phyloP scores from a whole-genome alignment of 2,797 vertebrate genomes.

The Microhierax caerulescens region DNA sequence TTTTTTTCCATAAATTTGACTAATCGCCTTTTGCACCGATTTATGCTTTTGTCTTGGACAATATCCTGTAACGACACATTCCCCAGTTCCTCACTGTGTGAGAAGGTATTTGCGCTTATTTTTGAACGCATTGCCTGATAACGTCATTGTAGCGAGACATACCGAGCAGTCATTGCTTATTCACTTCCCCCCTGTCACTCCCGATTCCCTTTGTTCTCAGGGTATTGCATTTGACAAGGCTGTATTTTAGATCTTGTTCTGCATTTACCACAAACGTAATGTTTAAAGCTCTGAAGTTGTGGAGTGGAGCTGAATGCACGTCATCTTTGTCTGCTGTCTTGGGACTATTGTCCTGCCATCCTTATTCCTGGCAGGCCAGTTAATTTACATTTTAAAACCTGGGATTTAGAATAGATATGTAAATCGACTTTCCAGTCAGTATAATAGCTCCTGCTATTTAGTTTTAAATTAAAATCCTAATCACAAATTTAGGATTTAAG shows the following conservation, averaged over 20 bases:
- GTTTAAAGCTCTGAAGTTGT: not conserved
- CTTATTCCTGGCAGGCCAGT: not conserved
- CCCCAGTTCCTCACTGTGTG: not conserved
- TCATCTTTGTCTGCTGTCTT: not conserved
- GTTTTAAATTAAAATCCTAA: not conserved
- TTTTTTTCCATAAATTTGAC: not conserved
- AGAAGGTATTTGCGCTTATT: not conserved
- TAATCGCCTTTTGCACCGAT: not conserved
- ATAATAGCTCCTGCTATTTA: not conserved
- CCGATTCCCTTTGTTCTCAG: not conserved
- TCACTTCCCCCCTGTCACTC: slow-evolving; percentile 21
- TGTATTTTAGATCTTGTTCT: slow-evolving; percentile 4
- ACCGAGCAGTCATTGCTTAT: not conserved
- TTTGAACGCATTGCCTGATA: not conserved
- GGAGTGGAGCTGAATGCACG: not conserved
- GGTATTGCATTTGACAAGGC: not conserved
- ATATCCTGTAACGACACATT: not conserved
- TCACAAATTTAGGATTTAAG: not conserved
- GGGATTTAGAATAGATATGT: not conserved
- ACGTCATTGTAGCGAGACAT: not conserved
- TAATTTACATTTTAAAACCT: slow-evolving; percentile 29
- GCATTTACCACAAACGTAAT: not conserved
- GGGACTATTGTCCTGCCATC: not conserved
- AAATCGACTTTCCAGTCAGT: not conserved
- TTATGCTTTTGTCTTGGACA: not conserved